Base-by-base conservation (phyloP, 2,888 invertebrate species). In the Eupithecia tripunctaria region DNA sequence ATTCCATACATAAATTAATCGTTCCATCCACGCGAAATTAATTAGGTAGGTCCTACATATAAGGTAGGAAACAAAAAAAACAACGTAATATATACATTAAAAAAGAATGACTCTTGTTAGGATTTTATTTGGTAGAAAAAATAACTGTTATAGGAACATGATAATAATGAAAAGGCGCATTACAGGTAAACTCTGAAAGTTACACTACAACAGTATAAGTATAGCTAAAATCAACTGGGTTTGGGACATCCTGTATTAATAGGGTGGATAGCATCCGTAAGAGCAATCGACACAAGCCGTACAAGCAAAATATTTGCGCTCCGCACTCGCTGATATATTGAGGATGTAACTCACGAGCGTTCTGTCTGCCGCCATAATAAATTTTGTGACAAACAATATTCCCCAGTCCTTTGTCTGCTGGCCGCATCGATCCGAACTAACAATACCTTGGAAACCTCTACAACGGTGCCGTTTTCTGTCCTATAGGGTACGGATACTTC, bases 301-400 rank as follows among this genome's bases (percentile, higher is more conserved):
- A 36, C 69, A 82, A 86, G 86, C 89, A 90, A 90, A 91, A 90
- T 91, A 88, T 92, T 91, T 89, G 86, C 80, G 84, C 85, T 78
- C 77, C 78, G 71, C 79, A 69, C 74, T 79, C 77, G 74, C 85
- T 89, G 89, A 91, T 88, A 89, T 91, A 91, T 91, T 86, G 90
- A 82, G 85, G 84, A 79, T 83, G 88, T 89, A 85, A 83, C 84
- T 83, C 79, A 80, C 75, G 69, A 70, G 68, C 74, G 77, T 71
- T 74, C 78, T 76, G 74, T 78, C 76, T 76, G 84, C 84, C 83
- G 87, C 89, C 86, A 86, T 91, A 93, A 93, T 93, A 93, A 93
- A 93, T 93, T 93, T 92, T 88, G 89, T 91, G 89, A 91, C 92
- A 92, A 93, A 93, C 93, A 93, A 92, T 93, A 93, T 93, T 91